These are phyloP conservation scores for Pao palembangensis DNA, from an alignment of 2,113 vertebrate genomes.

Conservation along the genomic window DNA sequence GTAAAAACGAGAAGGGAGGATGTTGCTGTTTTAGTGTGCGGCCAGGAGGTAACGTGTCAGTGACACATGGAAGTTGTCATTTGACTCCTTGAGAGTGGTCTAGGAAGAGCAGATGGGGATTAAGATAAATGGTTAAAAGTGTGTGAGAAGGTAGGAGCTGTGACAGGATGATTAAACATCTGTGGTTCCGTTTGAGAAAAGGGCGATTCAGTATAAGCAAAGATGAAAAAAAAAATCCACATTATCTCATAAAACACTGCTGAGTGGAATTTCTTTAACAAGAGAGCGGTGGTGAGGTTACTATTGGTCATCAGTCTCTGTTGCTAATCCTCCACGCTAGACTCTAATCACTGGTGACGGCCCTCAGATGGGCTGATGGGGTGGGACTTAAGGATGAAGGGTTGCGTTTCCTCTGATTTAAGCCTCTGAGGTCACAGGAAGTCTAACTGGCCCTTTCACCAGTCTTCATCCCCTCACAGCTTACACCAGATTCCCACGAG, in stretches of 20 bases:
- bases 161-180: neutral
- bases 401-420: constrained; percentile 40
- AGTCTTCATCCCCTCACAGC: constrained; percentile 6
- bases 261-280: constrained; percentile 44
- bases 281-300: constrained; percentile 65
- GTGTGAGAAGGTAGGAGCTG: neutral
- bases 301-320: constrained; percentile 52
- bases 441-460: constrained; percentile 26
- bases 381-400: constrained; percentile 39
- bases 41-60: neutral
- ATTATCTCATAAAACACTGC: constrained; percentile 8
- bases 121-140: constrained; percentile 8
- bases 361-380: constrained; percentile 71
- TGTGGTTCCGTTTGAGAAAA: neutral
- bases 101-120: constrained; percentile 2
- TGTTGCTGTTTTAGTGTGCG: no score
- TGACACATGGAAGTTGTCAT: constrained; percentile 15
- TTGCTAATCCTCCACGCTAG: constrained; percentile 72
- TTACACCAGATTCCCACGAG: constrained; percentile 7
- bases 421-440: constrained; percentile 51
- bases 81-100: neutral
- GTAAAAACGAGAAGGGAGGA: no score
- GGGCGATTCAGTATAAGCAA: neutral
- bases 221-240: neutral
- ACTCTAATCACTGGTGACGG: constrained; percentile 75